Conservation (phyloP, 2,888 invertebrate genomes). For the Drosophila longiperda region DNA sequence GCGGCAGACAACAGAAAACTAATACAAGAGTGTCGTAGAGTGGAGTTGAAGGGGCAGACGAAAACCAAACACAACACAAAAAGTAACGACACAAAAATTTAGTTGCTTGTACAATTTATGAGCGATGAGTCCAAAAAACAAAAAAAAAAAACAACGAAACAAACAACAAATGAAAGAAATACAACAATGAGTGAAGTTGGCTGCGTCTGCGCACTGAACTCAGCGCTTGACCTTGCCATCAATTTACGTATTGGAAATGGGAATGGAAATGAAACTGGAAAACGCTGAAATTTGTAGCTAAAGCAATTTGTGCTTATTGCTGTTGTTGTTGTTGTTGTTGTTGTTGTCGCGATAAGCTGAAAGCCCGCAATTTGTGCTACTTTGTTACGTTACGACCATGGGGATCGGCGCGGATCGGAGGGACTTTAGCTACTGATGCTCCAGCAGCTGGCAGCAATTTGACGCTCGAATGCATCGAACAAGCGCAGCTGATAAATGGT, state of each 20-base stretch:
- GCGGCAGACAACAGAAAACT: constrained; percentile 56
- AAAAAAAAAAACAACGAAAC: not conserved
- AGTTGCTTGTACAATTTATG: constrained; percentile 50
- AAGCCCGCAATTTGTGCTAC: constrained; percentile 71
- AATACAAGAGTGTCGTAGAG: not conserved
- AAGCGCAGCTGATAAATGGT: constrained; percentile 29
- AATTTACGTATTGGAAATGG: constrained; percentile 72
- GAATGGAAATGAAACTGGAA: constrained; percentile 56
- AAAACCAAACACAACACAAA: constrained; percentile 1
- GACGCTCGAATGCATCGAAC: constrained; percentile 66
- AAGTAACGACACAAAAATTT: constrained; percentile 20
- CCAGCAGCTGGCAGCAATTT: constrained; percentile 66
- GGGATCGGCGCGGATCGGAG: not conserved
- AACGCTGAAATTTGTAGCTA: constrained; percentile 45
- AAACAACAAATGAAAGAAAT: constrained; percentile 5
- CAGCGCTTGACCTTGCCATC: constrained; percentile 78
- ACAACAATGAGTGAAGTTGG: constrained; percentile 22
- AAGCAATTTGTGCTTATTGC: constrained; percentile 23
- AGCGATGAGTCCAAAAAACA: constrained; percentile 33
- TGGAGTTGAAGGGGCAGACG: not conserved
- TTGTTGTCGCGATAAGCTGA: constrained; percentile 64
- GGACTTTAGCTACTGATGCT: constrained; percentile 11
- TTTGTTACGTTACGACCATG: constrained; percentile 51
- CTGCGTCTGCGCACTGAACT: constrained; percentile 73
- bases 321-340: constrained; percentile 8